Evolutionary conservation across 2,797 vertebrate species (phyloP).

Genomic region (Oceanodroma leucorhoa): DNA sequence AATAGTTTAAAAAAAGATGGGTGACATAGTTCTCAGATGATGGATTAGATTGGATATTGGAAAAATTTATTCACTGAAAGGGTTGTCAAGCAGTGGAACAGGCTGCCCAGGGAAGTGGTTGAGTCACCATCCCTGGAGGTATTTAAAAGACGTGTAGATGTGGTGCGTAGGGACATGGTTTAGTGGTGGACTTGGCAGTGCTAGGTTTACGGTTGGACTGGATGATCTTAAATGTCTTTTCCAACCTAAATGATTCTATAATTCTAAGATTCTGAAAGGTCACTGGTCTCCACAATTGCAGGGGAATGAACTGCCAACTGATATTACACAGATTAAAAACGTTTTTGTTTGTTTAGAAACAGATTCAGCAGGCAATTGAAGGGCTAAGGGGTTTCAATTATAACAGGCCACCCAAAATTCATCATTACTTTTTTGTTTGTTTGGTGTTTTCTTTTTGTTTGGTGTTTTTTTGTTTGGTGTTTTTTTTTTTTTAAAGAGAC

Average conservation of each 20-base stretch:
- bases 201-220: too few species aligned
- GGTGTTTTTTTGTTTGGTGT: too few species aligned
- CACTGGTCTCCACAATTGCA: background rate
- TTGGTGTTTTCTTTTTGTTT: too few species aligned
- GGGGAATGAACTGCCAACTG: background rate
- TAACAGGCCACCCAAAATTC: background rate
- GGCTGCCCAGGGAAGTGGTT: too few species aligned
- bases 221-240: too few species aligned
- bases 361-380: background rate
- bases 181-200: too few species aligned
- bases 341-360: background rate
- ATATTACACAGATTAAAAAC: background rate
- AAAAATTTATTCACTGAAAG: too few species aligned
- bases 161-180: too few species aligned
- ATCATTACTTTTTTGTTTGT: background rate
- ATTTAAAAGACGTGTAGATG: too few species aligned
- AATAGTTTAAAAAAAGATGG: background rate
- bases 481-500: background rate
- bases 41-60: background rate
- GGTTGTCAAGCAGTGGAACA: too few species aligned
- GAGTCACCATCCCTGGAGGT: too few species aligned
- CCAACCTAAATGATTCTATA: too few species aligned
- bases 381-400: background rate
- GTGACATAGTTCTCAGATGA: fast-evolving
- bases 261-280: background rate